phyloP scores from a whole-genome alignment of 2,888 invertebrate genomes.

The Meteorus cinctellus region DNA sequence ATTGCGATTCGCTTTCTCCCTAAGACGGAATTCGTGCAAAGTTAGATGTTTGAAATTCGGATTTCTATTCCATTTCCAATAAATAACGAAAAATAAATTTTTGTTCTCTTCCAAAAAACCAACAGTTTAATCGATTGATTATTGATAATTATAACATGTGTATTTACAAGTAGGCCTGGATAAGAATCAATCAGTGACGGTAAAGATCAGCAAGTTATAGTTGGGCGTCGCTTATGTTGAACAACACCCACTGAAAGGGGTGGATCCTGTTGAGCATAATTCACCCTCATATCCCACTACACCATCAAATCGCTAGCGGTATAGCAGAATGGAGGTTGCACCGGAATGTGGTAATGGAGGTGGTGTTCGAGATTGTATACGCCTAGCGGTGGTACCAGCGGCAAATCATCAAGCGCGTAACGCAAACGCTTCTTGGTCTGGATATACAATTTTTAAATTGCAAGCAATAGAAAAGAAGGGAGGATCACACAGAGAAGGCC shows the following conservation, averaged over 20 bases:
- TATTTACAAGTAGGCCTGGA: neutral
- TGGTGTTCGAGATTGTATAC: slow-evolving; percentile 46
- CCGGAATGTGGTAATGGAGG: slow-evolving; percentile 12
- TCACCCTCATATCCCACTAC: slow-evolving; percentile 23
- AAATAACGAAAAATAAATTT: neutral
- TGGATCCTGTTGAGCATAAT: slow-evolving; percentile 7
- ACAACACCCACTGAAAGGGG: slow-evolving; percentile 38
- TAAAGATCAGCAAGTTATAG: slow-evolving; percentile 6
- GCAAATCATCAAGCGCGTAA: slow-evolving; percentile 46
- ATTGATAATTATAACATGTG: neutral
- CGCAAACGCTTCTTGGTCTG: slow-evolving; percentile 1
- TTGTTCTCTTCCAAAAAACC: neutral
- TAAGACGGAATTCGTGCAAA: no score
- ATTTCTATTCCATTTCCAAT: no score
- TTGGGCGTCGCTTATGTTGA: slow-evolving; percentile 39
- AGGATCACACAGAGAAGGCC: neutral
- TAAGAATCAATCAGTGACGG: neutral
- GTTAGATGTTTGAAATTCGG: no score
- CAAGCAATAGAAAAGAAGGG: neutral
- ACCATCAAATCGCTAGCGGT: neutral
- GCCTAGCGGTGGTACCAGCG: slow-evolving; percentile 47
- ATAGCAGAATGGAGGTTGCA: neutral
- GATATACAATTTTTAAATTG: slow-evolving; percentile 3
- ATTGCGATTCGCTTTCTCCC: no score
- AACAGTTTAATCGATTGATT: neutral